phyloP scores from a whole-genome alignment of 92 coral and sea anemone species.

The Paragorgia papillata region DNA sequence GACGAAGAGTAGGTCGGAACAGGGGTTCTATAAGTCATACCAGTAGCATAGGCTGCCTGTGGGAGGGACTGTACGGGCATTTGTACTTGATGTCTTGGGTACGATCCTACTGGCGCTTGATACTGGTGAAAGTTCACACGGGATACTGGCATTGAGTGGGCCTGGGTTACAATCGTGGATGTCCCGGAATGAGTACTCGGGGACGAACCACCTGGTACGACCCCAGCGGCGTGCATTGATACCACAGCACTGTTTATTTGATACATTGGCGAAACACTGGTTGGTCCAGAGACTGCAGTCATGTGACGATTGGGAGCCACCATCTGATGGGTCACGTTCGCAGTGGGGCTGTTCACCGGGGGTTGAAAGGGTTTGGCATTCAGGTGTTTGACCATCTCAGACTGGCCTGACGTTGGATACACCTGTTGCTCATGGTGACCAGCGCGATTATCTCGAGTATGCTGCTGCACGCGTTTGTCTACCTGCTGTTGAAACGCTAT shows the following conservation, averaged over 20 bases:
- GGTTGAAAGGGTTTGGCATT: conserved; percentile 99
- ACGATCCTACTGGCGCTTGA: conserved; percentile 73
- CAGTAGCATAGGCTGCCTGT: conserved; percentile 71
- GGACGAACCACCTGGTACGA: conserved; percentile 75
- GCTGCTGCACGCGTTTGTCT: conserved; percentile 53
- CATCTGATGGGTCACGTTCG: conserved; percentile 52
- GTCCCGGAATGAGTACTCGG: conserved; percentile 80
- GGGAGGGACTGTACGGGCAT: conserved; percentile 62
- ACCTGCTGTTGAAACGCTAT: conserved; percentile 67
- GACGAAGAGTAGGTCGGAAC: conserved; percentile 66
- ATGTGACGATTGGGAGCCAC: conserved; percentile 12
- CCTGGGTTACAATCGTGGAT: conserved; percentile 76
- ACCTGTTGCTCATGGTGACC: conserved; percentile 63
- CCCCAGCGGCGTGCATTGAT: conserved; percentile 65
- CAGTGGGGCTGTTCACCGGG: conserved; percentile 79
- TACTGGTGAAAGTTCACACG: conserved; percentile 65
- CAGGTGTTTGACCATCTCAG: conserved; percentile 90
- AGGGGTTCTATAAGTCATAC: conserved; percentile 59
- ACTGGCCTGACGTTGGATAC: conserved; percentile 58
- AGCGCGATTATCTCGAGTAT: conserved; percentile 62
- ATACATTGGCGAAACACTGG: conserved; percentile 53
- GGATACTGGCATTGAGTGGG: conserved; percentile 86
- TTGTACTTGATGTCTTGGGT: conserved; percentile 67
- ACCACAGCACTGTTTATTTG: conserved; percentile 59
- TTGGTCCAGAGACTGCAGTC: conserved; percentile 54